A percentile compares a stretch with the other conserved stretches of the same genome.
Conservation (phyloP, 2,797 vertebrate genomes). For the Valencia hispanica region DNA sequence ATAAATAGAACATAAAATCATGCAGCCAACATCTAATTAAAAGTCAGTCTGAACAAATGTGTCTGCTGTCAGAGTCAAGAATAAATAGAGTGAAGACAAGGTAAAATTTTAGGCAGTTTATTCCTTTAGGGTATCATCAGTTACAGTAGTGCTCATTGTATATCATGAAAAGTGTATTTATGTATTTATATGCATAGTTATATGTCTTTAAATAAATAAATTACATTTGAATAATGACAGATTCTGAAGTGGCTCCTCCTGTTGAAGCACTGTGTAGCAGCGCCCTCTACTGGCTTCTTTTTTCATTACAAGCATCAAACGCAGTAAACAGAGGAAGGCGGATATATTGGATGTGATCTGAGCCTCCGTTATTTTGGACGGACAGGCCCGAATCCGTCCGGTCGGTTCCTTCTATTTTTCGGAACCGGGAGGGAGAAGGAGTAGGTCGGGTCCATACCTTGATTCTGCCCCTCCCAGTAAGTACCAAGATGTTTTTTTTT, state of each 20-base stretch:
- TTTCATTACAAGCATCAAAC: not conserved
- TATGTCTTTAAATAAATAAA: too few relatives aligned
- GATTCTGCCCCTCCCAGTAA: constrained; percentile 23
- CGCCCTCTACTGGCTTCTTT: not conserved
- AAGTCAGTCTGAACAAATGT: too few relatives aligned
- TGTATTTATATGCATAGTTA: too few relatives aligned
- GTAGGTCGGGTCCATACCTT: not conserved
- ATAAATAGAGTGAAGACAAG: too few relatives aligned
- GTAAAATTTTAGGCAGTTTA: too few relatives aligned
- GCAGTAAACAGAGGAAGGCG: constrained; percentile 9
- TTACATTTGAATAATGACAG: not conserved
- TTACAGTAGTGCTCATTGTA: not conserved
- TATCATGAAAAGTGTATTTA: not conserved
- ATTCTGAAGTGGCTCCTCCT: not conserved
- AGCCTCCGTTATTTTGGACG: constrained; percentile 19
- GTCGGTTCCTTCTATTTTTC: constrained; percentile 10
- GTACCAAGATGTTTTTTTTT: constrained; percentile 20
- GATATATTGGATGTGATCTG: constrained; percentile 20
- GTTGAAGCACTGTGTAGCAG: not conserved
- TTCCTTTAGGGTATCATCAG: not conserved
- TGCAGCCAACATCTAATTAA: too few relatives aligned
- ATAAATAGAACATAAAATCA: too few relatives aligned
- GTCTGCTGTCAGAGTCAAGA: too few relatives aligned
- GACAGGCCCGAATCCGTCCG: constrained; percentile 3
- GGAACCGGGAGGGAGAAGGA: constrained; percentile 3